Percentiles rank a stretch among this genome's conserved stretches.
phyloP scores from a whole-genome alignment of 2,113 vertebrate species.

The Gambusia holbrooki region DNA sequence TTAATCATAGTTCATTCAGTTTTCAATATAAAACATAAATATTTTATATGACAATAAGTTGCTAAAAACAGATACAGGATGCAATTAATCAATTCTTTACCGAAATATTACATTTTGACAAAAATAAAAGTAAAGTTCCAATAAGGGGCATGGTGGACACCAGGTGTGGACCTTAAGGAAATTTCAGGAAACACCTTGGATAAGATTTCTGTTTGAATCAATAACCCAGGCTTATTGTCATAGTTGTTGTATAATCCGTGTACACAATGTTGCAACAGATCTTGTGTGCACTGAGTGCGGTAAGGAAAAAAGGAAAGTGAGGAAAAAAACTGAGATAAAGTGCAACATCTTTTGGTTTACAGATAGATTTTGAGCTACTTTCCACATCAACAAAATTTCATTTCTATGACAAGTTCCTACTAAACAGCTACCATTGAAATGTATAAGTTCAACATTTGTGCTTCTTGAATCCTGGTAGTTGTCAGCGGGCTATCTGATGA shows the following conservation, averaged over 20 bases:
- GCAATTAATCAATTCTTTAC: background rate
- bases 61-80: background rate
- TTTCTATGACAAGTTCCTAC: background rate
- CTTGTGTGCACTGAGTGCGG: conserved; percentile 3
- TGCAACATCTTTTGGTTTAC: background rate
- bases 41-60: background rate
- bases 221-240: conserved; percentile 22
- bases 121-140: background rate
- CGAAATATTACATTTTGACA: background rate
- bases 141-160: too few species aligned
- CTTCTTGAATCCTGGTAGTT: conserved; percentile 20
- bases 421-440: background rate
- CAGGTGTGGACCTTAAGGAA: conserved; percentile 5
- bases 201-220: conserved; percentile 36
- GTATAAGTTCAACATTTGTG: background rate
- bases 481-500: conserved; percentile 31
- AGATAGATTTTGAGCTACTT: background rate
- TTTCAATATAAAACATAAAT: background rate
- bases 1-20: background rate
- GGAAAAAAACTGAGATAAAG: background rate
- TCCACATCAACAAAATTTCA: background rate
- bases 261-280: background rate
- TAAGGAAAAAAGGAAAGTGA: too few species aligned
- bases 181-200: background rate
- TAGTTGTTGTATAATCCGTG: conserved; percentile 26